A percentile compares a stretch with the other conserved stretches of the same genome.
Conservation (phyloP, 1,140 invertebrate species). For the Frieseomelitta varia region DNA sequence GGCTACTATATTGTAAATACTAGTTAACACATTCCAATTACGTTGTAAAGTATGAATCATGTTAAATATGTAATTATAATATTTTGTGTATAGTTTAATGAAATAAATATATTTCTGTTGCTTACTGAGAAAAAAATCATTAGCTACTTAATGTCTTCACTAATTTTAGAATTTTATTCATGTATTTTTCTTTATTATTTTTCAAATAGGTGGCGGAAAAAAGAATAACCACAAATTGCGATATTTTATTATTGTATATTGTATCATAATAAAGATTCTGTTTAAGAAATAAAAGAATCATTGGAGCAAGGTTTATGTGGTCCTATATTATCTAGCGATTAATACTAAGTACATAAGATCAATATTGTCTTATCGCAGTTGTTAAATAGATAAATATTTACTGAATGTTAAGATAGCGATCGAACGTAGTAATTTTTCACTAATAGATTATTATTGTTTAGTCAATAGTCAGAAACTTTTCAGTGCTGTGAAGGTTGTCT, state of each 20-base stretch:
- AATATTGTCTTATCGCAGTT: constrained; percentile 76
- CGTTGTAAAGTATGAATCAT: constrained; percentile 80
- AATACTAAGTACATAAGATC: constrained; percentile 71
- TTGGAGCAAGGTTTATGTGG: constrained; percentile 82
- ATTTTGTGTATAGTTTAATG: constrained; percentile 82
- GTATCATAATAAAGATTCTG: constrained; percentile 75
- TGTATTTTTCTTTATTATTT: constrained; percentile 66
- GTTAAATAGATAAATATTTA: constrained; percentile 80
- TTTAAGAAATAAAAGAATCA: constrained; percentile 75
- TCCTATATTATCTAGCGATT: constrained; percentile 78
- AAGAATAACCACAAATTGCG: constrained; percentile 72
- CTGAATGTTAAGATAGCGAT: constrained; percentile 78
- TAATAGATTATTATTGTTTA: constrained; percentile 79
- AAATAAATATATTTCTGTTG: constrained; percentile 82
- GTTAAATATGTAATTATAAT: constrained; percentile 82
- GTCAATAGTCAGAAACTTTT: constrained; percentile 79
- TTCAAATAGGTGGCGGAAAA: constrained; percentile 76
- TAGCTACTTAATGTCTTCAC: constrained; percentile 80
- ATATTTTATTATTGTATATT: constrained; percentile 78
- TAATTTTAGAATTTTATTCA: constrained; percentile 73
- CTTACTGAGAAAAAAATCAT: constrained; percentile 76
- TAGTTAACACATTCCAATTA: constrained; percentile 82
- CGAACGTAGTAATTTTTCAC: constrained; percentile 80
- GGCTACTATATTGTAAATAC: constrained; percentile 81
- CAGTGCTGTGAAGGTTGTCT: constrained; percentile 81